Evolutionary conservation across 2,113 vertebrate genomes (phyloP), one percentile per base, ranked within the genome.

Genomic region (Otis tarda): DNA sequence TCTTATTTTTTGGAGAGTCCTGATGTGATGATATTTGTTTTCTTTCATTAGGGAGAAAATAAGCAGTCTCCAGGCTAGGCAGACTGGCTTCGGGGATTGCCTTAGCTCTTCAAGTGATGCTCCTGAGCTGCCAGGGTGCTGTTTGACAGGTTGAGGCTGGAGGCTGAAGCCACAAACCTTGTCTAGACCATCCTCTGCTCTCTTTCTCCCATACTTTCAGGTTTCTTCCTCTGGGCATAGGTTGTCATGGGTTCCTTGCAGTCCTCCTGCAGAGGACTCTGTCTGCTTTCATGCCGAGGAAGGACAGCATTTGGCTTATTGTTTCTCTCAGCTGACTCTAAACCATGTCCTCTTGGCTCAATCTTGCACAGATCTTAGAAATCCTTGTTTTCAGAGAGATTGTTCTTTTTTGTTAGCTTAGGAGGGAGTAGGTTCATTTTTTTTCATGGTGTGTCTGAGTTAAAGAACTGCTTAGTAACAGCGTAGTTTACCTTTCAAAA

Each of bases 401-500:
- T 28, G 18, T 49, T 18, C 5, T 43, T 11, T 79, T 69, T 75
- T 67, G 24, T 63, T 89, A 67, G 76, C 61, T 83, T 75, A 8
- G 70, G 64, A 73, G 55, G 37, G 37, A 33, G 11, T 79, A 57
- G 37, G 37, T 84, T 76, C 5, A 6, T 60, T 55, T 79, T 64
- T 73, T 71, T 79, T 59, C 25, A 19, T 18, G 5, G 30, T 8
- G 31, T 84, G 41, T 8, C 47, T 83, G 57, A 94, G 49, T 28
- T 49, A 33, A 87, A 70, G 75, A 69, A 73, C 63, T 74, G 79
- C 37, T 78, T 90, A 65, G 79, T 93, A 90, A 84, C 89, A 78
- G 49, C 33, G 4, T n/a, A 31, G 86, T 86, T 94, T 93, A 83
- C 63, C 41, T 90, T 93, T 76, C 82, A 85, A 82, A 96, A 90